Conservation (phyloP, 2,797 vertebrate species). For the Sorex maritimensis region DNA sequence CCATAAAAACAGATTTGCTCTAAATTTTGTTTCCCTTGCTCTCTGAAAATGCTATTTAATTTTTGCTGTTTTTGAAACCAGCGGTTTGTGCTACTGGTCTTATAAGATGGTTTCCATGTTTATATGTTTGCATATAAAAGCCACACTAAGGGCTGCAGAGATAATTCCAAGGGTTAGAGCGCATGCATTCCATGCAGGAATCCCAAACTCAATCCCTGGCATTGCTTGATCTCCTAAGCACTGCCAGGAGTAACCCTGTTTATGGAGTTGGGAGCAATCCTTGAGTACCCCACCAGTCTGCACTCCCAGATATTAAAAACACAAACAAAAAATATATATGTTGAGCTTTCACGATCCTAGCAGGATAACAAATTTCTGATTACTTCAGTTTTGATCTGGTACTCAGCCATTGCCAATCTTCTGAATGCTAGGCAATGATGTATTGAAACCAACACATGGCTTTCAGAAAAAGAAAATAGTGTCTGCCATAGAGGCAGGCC, state of each 20-base stretch:
- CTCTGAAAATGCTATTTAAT: neutral
- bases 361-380: neutral
- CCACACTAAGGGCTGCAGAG: no score
- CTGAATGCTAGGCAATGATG: neutral
- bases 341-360: neutral
- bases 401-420: neutral
- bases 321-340: no score
- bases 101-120: constrained; percentile 1
- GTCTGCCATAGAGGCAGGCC: no score
- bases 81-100: neutral
- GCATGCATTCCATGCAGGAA: no score
- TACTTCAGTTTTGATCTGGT: constrained; percentile 16
- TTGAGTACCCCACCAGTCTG: neutral
- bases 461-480: no score
- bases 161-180: no score
- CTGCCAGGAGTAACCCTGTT: no score
- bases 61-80: constrained; percentile 37
- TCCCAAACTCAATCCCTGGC: no score
- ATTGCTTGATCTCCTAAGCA: no score
- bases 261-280: no score
- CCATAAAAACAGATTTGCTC: neutral
- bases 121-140: neutral
- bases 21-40: neutral
- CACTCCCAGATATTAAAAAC: no score
- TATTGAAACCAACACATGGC: neutral